These are phyloP conservation scores for Apistogramma diplotaenia DNA, from an alignment of 2,113 vertebrate genomes.

Conservation along the genomic window DNA sequence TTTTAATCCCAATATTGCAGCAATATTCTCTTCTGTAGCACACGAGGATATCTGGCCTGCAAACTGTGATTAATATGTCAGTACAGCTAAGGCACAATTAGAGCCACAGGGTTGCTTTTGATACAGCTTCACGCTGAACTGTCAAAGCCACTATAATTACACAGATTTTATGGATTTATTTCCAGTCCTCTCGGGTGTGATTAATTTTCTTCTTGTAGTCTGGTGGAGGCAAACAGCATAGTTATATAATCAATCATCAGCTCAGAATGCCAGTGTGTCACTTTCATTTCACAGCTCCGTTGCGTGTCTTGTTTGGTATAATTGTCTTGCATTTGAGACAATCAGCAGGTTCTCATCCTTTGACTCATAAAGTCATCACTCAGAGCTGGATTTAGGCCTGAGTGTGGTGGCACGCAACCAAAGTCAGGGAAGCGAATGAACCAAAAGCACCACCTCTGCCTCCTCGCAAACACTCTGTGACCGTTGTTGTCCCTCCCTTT, in stretches of 20 bases:
- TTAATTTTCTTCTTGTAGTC: neutral
- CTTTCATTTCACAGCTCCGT: neutral
- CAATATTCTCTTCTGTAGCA: neutral
- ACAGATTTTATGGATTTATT: neutral
- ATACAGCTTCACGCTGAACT: neutral
- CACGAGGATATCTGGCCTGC: neutral
- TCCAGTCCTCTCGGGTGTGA: neutral
- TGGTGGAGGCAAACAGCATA: neutral
- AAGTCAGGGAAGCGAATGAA: neutral
- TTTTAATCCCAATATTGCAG: neutral
- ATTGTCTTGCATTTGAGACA: conserved; percentile 7
- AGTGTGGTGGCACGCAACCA: conserved; percentile 46
- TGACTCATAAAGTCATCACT: conserved; percentile 59
- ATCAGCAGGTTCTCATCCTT: conserved; percentile 43
- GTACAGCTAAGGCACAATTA: neutral
- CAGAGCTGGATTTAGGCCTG: conserved; percentile 14
- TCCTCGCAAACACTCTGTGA: neutral
- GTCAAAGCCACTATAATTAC: neutral
- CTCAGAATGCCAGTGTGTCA: neutral
- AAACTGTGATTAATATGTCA: neutral
- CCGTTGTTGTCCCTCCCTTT: neutral
- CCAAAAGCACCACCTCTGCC: neutral
- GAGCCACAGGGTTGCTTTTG: neutral
- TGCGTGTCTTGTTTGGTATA: conserved; percentile 17
- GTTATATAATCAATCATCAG: conserved; percentile 4